A percentile compares a stretch with the other conserved stretches of the same genome.
These are phyloP conservation scores for Lathamus discolor DNA, from an alignment of 2,113 vertebrate species.

Conservation along the genomic window DNA sequence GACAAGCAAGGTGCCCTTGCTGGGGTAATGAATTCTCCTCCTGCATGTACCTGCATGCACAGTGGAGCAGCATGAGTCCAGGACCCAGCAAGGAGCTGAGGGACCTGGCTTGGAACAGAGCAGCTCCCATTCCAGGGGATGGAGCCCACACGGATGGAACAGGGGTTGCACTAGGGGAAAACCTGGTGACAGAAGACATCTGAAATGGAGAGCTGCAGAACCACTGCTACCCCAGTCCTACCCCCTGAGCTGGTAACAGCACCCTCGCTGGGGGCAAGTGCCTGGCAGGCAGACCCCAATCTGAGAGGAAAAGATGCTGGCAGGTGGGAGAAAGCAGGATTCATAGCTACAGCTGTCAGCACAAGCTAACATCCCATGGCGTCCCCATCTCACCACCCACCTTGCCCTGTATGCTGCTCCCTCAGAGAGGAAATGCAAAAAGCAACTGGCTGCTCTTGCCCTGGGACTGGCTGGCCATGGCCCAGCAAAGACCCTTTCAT, in stretches of 20 bases:
- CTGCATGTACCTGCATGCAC: neutral
- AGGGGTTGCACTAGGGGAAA: neutral
- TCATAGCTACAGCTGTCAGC: accelerated
- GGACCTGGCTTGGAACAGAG: neutral
- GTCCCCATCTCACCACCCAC: neutral
- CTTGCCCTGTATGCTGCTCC: neutral
- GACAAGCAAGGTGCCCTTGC: neutral
- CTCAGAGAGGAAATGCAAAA: conserved; percentile 53
- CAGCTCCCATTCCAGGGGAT: neutral
- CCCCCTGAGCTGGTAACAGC: neutral
- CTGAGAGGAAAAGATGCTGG: neutral
- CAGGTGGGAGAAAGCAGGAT: neutral
- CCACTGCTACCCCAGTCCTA: neutral
- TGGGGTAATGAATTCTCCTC: neutral
- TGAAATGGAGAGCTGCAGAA: neutral
- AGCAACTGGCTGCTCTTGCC: neutral
- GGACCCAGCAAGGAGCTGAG: neutral
- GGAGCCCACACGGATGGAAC: neutral
- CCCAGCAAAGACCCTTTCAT: conserved; percentile 53
- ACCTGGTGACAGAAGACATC: neutral
- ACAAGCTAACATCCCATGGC: neutral
- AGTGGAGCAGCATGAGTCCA: neutral
- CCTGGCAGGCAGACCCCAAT: neutral
- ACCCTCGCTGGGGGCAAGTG: neutral
- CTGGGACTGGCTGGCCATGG: neutral